Evolutionary conservation across 2,113 vertebrate genomes (phyloP).

Genomic region (Sardina pilchardus): DNA sequence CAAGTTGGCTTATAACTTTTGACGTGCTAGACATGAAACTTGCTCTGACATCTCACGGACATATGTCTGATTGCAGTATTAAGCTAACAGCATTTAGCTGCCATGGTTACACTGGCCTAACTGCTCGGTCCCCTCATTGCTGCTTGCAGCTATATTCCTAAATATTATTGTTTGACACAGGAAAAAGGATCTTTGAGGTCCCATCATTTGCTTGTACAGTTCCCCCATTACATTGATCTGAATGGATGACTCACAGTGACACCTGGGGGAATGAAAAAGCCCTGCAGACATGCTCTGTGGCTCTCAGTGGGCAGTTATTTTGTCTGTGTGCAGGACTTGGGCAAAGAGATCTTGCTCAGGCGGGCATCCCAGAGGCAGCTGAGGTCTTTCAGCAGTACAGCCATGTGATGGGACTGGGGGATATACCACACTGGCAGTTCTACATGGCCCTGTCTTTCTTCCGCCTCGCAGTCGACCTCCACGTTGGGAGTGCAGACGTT

Average conservation of each 20-base stretch:
- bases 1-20: no score
- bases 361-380: slow-evolving; percentile 73
- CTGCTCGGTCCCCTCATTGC: no score
- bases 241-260: not conserved
- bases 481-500: slow-evolving; percentile 56
- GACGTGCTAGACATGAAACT: no score
- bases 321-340: not conserved
- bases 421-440: slow-evolving; percentile 72
- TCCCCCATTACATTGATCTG: not conserved
- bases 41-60: no score
- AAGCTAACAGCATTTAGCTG: no score
- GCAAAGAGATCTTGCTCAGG: not conserved
- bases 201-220: not conserved
- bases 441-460: slow-evolving; percentile 83
- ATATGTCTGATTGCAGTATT: no score
- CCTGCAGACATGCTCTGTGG: not conserved
- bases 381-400: slow-evolving; percentile 74
- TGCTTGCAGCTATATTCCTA: no score
- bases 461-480: slow-evolving; percentile 69
- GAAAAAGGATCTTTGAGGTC: not conserved
- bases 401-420: slow-evolving; percentile 49
- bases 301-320: not conserved
- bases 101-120: no score
- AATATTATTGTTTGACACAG: not conserved
- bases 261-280: not conserved